Percentiles rank a stretch among this genome's conserved stretches.
phyloP scores from a whole-genome alignment of 2,113 vertebrate species.

The Oryzias curvinotus region DNA sequence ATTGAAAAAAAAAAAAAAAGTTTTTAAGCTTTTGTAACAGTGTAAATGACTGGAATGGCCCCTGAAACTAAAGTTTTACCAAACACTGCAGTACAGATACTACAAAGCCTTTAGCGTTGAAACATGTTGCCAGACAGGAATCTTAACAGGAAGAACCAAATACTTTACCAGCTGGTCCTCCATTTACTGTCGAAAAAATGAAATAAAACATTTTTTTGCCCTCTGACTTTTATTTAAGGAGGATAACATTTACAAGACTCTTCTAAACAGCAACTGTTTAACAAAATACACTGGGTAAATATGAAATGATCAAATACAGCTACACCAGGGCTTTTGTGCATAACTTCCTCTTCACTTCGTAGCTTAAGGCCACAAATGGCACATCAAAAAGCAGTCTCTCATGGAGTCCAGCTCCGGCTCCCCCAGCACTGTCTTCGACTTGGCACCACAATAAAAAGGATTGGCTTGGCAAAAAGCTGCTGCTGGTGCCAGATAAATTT shows the following conservation, averaged over 20 bases:
- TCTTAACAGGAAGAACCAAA: too few species aligned
- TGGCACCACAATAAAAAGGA: conserved; percentile 61
- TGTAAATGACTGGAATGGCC: too few species aligned
- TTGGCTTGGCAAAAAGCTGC: conserved; percentile 44
- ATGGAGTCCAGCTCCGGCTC: conserved; percentile 47
- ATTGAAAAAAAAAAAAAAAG: too few species aligned
- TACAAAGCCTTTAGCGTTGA: too few species aligned
- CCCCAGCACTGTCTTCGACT: conserved; percentile 50
- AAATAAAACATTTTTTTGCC: neutral
- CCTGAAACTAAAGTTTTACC: too few species aligned
- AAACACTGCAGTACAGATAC: too few species aligned
- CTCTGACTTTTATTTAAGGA: neutral
- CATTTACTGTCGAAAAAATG: neutral
- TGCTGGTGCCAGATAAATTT: conserved; percentile 50
- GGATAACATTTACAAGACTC: neutral
- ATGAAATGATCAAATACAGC: conserved; percentile 45
- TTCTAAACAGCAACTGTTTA: neutral
- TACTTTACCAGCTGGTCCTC: too few species aligned
- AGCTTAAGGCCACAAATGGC: conserved; percentile 64
- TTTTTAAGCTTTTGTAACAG: too few species aligned
- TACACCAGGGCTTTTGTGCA: conserved; percentile 54
- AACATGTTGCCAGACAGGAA: too few species aligned
- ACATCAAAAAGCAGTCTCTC: conserved; percentile 66
- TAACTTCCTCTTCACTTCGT: conserved; percentile 53
- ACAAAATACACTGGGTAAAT: conserved; percentile 6